A percentile compares a stretch with the other conserved stretches of the same genome.
Evolutionary conservation across 2,888 invertebrate species (phyloP).

Genomic region (Cephonodes hylas): DNA sequence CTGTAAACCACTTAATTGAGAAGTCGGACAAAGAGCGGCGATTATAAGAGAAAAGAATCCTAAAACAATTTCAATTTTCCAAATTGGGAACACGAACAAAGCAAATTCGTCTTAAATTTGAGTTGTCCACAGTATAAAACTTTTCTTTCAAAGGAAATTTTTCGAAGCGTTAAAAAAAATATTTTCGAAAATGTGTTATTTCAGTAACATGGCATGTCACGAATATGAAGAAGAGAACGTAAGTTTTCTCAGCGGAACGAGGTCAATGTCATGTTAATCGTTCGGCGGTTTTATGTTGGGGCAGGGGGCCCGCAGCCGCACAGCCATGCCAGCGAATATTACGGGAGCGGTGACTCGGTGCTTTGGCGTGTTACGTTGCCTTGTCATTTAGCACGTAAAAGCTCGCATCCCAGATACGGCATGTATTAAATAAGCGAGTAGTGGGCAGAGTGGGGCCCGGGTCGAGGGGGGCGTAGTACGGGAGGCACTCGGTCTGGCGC

Average conservation of each 20-base stretch:
- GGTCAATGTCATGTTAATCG: conserved; percentile 64
- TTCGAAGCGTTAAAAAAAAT: background rate
- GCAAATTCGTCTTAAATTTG: background rate
- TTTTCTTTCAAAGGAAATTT: background rate
- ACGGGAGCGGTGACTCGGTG: conserved; percentile 48
- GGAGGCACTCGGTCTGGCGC: conserved; percentile 84
- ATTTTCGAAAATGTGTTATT: background rate
- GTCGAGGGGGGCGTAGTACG: conserved; percentile 70
- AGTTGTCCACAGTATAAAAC: background rate
- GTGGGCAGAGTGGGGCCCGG: conserved; percentile 54
- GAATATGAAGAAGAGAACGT: conserved; percentile 32
- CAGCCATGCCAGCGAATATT: conserved; percentile 35
- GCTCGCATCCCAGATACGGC: conserved; percentile 74
- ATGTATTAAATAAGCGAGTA: conserved; percentile 78
- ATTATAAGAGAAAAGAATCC: background rate
- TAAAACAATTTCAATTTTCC: conserved; percentile 1
- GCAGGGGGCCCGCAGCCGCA: conserved; percentile 30
- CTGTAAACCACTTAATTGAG: background rate
- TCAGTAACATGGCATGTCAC: background rate
- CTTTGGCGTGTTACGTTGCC: conserved; percentile 57
- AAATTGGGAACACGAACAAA: background rate
- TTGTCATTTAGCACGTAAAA: conserved; percentile 75
- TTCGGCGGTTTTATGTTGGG: conserved; percentile 37
- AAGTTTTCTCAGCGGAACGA: conserved; percentile 40
- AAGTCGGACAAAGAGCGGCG: background rate